Percentiles rank a stretch among this genome's conserved stretches.
Conservation (phyloP, 1,140 invertebrate genomes). For the Pentalonia nigronervosa region DNA sequence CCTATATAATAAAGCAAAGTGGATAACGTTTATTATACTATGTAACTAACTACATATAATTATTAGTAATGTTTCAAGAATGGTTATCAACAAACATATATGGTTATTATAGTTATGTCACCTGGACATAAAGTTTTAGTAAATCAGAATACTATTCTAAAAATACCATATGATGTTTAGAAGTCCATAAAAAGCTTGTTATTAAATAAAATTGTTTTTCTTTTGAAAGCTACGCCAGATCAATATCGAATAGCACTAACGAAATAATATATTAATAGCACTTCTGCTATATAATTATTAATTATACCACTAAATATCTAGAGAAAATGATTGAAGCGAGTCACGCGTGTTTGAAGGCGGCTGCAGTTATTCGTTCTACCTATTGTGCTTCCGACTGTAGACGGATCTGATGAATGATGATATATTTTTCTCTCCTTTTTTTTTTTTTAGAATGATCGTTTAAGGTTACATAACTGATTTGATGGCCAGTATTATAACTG, state of each 20-base stretch:
- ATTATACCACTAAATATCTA: not conserved
- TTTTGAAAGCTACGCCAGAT: not conserved
- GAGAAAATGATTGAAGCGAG: not conserved
- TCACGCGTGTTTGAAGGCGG: not conserved
- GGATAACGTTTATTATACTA: not conserved
- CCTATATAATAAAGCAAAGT: not conserved
- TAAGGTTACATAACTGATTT: slow-evolving; percentile 20
- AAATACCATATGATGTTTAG: not conserved
- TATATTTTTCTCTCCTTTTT: not conserved
- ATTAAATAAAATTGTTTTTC: not conserved
- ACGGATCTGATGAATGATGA: not conserved
- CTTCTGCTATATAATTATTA: not conserved
- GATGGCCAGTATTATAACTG: not conserved
- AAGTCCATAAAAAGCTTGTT: not conserved
- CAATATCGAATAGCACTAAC: not conserved
- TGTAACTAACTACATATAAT: not conserved
- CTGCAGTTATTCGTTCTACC: not conserved
- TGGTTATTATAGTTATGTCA: not conserved
- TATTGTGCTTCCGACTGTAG: not conserved
- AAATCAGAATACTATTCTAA: not conserved
- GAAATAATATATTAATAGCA: not conserved
- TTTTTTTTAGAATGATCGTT: not conserved
- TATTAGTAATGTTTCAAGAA: not conserved
- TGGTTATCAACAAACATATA: not conserved
- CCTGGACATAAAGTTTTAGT: not conserved